phyloP scores from a whole-genome alignment of 2,797 vertebrate species.

The Pelodytes ibericus region DNA sequence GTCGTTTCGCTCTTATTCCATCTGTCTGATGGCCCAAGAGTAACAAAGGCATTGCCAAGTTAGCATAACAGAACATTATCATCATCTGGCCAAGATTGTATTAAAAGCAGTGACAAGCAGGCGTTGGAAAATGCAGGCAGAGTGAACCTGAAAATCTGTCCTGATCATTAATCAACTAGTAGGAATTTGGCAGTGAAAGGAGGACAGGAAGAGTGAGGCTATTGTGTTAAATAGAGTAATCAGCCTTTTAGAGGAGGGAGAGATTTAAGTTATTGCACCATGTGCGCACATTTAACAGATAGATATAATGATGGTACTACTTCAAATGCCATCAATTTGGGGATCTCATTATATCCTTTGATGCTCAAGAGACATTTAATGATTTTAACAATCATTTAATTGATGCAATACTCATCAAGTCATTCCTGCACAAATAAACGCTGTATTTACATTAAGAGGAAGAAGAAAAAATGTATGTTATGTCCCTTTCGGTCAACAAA shows the following conservation, averaged over 20 bases:
- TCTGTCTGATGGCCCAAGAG: conserved; percentile 52
- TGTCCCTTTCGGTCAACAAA: not conserved
- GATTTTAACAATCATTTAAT: conserved; percentile 28
- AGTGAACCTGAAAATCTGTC: conserved; percentile 54
- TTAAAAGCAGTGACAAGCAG: conserved; percentile 46
- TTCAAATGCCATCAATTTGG: conserved; percentile 7
- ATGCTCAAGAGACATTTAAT: conserved; percentile 15
- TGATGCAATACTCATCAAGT: conserved; percentile 10
- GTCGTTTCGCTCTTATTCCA: conserved; percentile 46
- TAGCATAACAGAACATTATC: conserved; percentile 46
- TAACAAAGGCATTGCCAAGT: conserved; percentile 52
- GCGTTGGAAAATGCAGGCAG: conserved; percentile 38
- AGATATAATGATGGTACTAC: conserved; percentile 3
- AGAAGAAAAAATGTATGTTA: not conserved
- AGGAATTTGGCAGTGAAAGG: conserved; percentile 33
- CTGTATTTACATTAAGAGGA: not conserved
- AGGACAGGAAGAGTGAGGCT: conserved; percentile 28
- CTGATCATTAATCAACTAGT: conserved; percentile 46
- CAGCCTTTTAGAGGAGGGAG: conserved; percentile 37
- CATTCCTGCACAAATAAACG: not conserved
- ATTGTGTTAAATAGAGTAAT: conserved; percentile 43
- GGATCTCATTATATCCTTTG: conserved; percentile 21
- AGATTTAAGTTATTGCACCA: conserved; percentile 29
- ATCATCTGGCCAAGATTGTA: conserved; percentile 45
- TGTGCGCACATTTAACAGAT: conserved; percentile 35